These are phyloP conservation scores for Hymenochirus boettgeri DNA, from an alignment of 2,113 vertebrate genomes.

Conservation along the genomic window DNA sequence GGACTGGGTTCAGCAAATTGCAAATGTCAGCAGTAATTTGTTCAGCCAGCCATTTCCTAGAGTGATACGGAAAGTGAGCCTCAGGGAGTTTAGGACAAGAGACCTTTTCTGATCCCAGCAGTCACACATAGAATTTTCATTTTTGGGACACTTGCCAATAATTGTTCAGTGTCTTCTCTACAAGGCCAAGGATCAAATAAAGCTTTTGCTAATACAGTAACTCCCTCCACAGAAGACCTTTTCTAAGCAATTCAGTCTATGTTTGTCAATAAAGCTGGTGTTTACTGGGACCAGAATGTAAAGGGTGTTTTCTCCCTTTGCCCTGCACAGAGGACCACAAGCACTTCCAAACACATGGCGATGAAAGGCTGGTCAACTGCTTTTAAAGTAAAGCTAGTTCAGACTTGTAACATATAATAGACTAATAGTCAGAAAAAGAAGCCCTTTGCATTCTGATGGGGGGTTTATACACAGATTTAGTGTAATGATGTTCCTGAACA, in stretches of 20 bases:
- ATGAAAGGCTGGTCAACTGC: slow-evolving; percentile 53
- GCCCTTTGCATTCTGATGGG: not conserved
- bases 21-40: not conserved
- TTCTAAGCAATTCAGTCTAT: slow-evolving; percentile 46
- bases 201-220: slow-evolving; percentile 44
- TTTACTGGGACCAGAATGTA: slow-evolving; percentile 16
- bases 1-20: not conserved
- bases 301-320: slow-evolving; percentile 43
- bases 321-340: slow-evolving; percentile 43
- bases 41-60: not conserved
- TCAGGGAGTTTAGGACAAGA: not conserved
- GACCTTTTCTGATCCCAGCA: slow-evolving; percentile 6
- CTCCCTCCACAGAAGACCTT: slow-evolving; percentile 29
- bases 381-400: slow-evolving; percentile 41
- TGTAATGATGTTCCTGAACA: not conserved
- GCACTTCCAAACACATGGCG: slow-evolving; percentile 46
- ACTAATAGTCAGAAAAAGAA: slow-evolving; percentile 17
- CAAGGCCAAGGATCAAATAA: slow-evolving; percentile 41
- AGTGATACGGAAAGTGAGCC: not conserved
- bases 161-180: slow-evolving; percentile 18
- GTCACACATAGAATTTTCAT: slow-evolving; percentile 9
- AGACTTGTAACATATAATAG: slow-evolving; percentile 64
- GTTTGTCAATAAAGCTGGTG: slow-evolving; percentile 49
- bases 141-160: slow-evolving; percentile 30
- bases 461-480: slow-evolving; percentile 5